phyloP scores from a whole-genome alignment of 2,797 vertebrate genomes.

The Centroberyx gerrardi region DNA sequence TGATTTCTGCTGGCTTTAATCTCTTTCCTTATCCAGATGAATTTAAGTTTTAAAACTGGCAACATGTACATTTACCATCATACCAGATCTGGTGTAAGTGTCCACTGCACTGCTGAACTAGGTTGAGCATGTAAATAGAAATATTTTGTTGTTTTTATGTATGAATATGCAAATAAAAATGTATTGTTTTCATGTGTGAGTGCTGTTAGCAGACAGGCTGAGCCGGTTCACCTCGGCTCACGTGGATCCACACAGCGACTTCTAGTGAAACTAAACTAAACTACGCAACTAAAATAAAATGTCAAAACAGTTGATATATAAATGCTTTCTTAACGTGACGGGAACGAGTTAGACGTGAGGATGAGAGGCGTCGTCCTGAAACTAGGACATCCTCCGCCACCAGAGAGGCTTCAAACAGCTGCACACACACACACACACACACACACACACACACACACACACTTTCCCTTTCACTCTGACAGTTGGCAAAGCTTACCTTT shows the following conservation, averaged over 20 bases:
- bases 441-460: conserved; percentile 21
- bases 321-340: conserved; percentile 31
- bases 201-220: neutral
- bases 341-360: neutral
- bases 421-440: conserved; percentile 28
- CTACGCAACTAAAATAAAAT: neutral
- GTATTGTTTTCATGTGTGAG: neutral
- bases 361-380: conserved; percentile 39
- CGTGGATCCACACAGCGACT: conserved; percentile 15
- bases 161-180: too few relatives aligned
- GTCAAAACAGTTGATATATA: conserved; percentile 30
- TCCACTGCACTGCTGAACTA: too few relatives aligned
- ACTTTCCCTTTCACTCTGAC: neutral
- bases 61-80: too few relatives aligned
- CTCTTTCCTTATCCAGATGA: too few relatives aligned
- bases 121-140: too few relatives aligned
- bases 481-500: neutral
- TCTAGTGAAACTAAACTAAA: conserved; percentile 17
- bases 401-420: conserved; percentile 44
- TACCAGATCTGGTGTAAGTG: too few relatives aligned
- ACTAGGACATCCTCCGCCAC: conserved; percentile 42
- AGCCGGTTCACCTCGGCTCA: neutral
- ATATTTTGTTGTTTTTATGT: too few relatives aligned
- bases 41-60: too few relatives aligned
- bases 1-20: too few relatives aligned